Conservation (phyloP, 2,888 invertebrate genomes). For the Apamea epomidion region DNA sequence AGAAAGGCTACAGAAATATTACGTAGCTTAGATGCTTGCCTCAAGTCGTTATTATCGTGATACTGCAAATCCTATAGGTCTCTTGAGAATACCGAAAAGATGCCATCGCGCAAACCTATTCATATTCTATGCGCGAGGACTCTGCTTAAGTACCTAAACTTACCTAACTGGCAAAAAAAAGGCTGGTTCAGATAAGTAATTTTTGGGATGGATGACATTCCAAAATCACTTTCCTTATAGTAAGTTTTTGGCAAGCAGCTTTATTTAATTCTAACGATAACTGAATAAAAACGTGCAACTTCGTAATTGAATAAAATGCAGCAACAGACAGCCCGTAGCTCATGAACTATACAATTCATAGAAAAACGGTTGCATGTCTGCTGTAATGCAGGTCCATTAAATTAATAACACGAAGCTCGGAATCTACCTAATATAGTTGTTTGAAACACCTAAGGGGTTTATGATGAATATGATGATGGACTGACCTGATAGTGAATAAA, state of each 20-base stretch:
- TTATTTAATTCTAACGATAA: not conserved
- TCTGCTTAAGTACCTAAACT: not conserved
- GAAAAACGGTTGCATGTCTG: constrained; percentile 57
- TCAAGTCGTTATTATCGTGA: not conserved
- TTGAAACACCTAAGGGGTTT: constrained; percentile 32
- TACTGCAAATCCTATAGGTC: constrained; percentile 2
- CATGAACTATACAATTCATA: constrained; percentile 49
- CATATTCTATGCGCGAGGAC: constrained; percentile 3
- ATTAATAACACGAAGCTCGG: constrained; percentile 47
- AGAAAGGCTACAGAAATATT: constrained; percentile 15
- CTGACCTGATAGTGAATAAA: constrained; percentile 33
- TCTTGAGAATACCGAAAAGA: constrained; percentile 6
- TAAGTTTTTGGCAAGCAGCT: not conserved
- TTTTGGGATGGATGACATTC: not conserved
- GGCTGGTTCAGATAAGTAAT: not conserved
- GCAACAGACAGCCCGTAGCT: constrained; percentile 26
- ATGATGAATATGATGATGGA: constrained; percentile 39
- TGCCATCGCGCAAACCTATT: constrained; percentile 4
- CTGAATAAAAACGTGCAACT: not conserved
- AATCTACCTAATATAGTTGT: constrained; percentile 45
- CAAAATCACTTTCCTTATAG: not conserved
- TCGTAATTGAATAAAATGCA: constrained; percentile 33
- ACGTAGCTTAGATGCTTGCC: not conserved
- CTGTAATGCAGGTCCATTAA: constrained; percentile 49
- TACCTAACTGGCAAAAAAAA: not conserved